Evolutionary conservation across 1,140 invertebrate species (phyloP), one percentile per base, ranked within the genome.

Genomic region (Micrasema longulum): DNA sequence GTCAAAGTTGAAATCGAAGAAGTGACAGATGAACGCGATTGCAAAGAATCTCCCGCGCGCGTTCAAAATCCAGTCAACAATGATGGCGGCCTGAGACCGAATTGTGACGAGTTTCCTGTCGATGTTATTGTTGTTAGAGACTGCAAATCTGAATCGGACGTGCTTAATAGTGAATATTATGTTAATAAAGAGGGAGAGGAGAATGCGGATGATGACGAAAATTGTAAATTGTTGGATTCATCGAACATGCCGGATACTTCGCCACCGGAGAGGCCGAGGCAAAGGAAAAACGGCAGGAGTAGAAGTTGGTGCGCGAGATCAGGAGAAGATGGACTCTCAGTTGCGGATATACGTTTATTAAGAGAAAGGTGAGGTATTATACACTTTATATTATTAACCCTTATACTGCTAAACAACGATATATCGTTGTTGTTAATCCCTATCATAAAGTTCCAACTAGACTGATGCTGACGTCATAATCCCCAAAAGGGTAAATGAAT

Each of bases 301-400:
- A 73, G 48, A 60, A 76, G 75, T 50, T 74, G 71, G 71, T 71
- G 75, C 43, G 68, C 67, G 18, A 62, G 71, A 41, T 22, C 63
- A 1, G 65, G 48, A 7, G 68, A 74, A 52, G 72, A 74, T 12
- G 45, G 64, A 11, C 43, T 72, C 1, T 68, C 52, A 9, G 60
- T 47, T 0, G 43, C 68, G 6, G 72, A 76, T 20, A 63, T 74
- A 14, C 50, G 75, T 62, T 50, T 71, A 20, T 52, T 73, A 14
- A 74, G 72, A 69, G 75, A 76, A 66, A 73, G 75, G 75, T 73
- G 45, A 18, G 10, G 26, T 20, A 10, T 38, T 60, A 38, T 38
- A 38, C 36, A 38, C 36, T n/a, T n/a, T n/a, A n/a, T n/a, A n/a
- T n/a, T n/a, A n/a, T n/a, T n/a, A n/a, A n/a, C n/a, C n/a, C n/a